A percentile compares a stretch with the other conserved stretches of the same genome.
Evolutionary conservation across 2,888 invertebrate genomes (phyloP).

Genomic region (Erynnis tages): DNA sequence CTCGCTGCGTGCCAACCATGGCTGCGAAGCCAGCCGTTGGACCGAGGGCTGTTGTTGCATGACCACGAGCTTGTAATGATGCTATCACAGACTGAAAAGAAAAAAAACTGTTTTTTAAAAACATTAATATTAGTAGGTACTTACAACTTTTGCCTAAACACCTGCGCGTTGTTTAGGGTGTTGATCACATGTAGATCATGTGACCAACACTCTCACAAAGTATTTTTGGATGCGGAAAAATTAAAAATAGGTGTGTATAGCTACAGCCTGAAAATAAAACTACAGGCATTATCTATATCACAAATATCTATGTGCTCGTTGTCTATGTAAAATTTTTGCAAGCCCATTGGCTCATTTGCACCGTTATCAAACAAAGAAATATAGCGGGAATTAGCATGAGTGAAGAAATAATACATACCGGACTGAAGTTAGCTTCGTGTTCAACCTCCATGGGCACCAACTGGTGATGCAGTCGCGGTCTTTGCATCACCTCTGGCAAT

Average conservation of each 20-base stretch:
- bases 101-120: constrained; percentile 9
- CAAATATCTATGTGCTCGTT: no score
- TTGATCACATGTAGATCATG: no score
- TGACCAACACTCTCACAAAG: no score
- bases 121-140: not conserved
- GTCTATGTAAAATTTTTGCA: no score
- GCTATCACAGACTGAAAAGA: constrained; percentile 64
- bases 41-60: constrained; percentile 64
- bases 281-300: no score
- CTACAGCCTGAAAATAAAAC: no score
- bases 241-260: no score
- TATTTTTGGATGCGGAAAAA: no score
- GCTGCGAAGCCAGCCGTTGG: constrained; percentile 84
- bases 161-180: no score
- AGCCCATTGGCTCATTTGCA: no score
- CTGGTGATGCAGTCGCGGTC: constrained; percentile 92
- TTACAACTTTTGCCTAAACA: not conserved
- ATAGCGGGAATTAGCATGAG: not conserved
- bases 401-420: constrained; percentile 54
- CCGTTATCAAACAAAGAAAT: no score
- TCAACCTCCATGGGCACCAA: constrained; percentile 88
- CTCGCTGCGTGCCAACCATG: constrained; percentile 77
- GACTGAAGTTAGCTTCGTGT: constrained; percentile 83
- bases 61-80: constrained; percentile 73
- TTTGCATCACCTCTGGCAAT: constrained; percentile 85